Percentiles rank a stretch among this genome's conserved stretches.
Conservation (phyloP, 2,113 vertebrate species). For the Rhinichthys klamathensis region DNA sequence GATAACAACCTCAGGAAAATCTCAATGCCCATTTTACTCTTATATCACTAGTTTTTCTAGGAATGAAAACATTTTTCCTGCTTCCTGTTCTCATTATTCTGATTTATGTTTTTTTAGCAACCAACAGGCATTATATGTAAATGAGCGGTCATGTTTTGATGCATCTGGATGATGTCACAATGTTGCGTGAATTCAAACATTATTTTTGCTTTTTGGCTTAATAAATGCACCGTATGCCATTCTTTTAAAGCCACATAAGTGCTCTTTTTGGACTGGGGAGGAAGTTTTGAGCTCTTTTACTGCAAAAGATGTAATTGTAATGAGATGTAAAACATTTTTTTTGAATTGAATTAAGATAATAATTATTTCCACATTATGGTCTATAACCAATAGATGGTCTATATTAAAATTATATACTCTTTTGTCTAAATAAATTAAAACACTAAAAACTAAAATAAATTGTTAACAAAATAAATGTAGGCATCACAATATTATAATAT, state of each 20-base stretch:
- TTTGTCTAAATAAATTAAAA: neutral
- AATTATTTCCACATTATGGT: neutral
- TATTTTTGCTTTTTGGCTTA: neutral
- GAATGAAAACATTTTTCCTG: neutral
- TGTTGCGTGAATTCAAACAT: neutral
- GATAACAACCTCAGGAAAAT: no score
- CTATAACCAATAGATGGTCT: neutral
- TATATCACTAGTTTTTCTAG: neutral
- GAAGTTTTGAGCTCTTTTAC: neutral
- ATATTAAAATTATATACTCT: neutral
- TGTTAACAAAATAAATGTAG: neutral
- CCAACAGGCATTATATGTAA: neutral
- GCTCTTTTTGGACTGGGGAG: neutral
- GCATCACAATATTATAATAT: neutral
- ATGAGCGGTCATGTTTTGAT: no score
- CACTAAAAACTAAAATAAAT: neutral
- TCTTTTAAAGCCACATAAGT: neutral
- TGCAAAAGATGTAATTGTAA: neutral
- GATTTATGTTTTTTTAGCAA: neutral
- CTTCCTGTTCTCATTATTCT: neutral
- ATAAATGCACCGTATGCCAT: neutral
- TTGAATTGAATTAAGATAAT: no score
- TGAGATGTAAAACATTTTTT: no score
- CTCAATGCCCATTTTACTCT: neutral
- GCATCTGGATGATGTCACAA: neutral